A percentile compares a stretch with the other conserved stretches of the same genome.
These are phyloP conservation scores for Sarcophaga subvicina DNA, from an alignment of 2,888 invertebrate species.

Conservation along the genomic window DNA sequence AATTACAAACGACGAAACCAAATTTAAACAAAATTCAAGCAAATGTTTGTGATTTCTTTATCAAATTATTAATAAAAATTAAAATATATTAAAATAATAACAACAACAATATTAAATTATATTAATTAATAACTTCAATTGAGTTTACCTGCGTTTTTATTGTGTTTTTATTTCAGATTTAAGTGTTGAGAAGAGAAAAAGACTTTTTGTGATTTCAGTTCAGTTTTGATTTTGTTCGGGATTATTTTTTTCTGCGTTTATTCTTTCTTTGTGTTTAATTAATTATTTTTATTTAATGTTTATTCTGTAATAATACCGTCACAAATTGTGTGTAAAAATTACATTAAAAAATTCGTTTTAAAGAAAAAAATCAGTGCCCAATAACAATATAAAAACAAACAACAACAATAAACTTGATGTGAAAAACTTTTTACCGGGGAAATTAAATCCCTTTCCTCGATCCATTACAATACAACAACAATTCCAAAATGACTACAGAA, in stretches of 20 bases:
- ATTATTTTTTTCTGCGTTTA: constrained; percentile 1
- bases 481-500: constrained; percentile 49
- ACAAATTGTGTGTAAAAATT: background rate
- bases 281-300: background rate
- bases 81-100: background rate
- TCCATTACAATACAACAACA: background rate
- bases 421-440: background rate
- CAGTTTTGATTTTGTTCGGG: background rate
- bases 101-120: background rate
- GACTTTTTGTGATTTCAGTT: background rate
- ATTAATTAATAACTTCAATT: background rate
- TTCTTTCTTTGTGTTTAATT: background rate
- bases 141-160: background rate
- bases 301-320: background rate
- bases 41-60: constrained; percentile 9
- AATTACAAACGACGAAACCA: background rate
- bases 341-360: background rate
- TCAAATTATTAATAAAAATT: constrained; percentile 2
- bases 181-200: background rate
- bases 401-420: background rate
- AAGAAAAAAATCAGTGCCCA: too few species aligned
- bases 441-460: background rate
- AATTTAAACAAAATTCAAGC: constrained; percentile 19
- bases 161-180: constrained; percentile 10
- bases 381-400: background rate